Evolutionary conservation across 1,140 invertebrate genomes (phyloP).

Genomic region (Bombus turneri): DNA sequence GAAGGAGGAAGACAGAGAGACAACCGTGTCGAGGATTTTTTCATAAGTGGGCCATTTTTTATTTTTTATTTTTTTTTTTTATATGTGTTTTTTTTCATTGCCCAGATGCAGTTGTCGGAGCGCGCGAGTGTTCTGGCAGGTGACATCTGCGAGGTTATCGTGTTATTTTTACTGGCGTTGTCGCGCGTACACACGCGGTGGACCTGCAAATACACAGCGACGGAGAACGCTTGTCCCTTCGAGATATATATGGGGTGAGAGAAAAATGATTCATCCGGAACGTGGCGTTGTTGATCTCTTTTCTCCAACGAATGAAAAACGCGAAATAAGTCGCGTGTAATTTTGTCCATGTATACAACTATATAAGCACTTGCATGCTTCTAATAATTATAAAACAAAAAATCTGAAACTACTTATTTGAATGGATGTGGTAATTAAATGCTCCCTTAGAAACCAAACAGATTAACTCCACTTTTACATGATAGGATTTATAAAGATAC

Average conservation of each 20-base stretch:
- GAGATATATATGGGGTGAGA: not conserved
- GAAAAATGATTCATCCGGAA: slow-evolving; percentile 2
- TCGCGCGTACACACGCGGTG: slow-evolving; percentile 16
- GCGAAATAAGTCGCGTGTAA: not conserved
- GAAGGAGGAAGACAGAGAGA: not conserved
- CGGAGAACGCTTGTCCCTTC: slow-evolving; percentile 1
- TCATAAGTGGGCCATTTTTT: slow-evolving; percentile 52
- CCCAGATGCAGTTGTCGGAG: slow-evolving; percentile 62
- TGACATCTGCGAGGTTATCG: slow-evolving; percentile 63
- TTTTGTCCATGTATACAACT: not conserved
- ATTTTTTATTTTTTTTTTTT: not conserved
- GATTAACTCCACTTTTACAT: no score
- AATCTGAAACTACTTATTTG: no score
- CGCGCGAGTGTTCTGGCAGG: slow-evolving; percentile 59
- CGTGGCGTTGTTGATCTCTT: not conserved
- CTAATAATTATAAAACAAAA: no score
- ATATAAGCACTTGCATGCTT: no score
- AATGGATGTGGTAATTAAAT: no score
- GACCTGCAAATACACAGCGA: slow-evolving; percentile 19
- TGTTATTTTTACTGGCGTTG: slow-evolving; percentile 64
- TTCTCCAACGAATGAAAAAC: not conserved
- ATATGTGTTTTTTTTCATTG: slow-evolving; percentile 21
- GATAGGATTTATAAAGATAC: no score
- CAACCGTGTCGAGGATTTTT: slow-evolving; percentile 42
- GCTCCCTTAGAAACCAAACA: no score